Base-by-base conservation (phyloP, 2,888 invertebrate species). In the Onthophagus sagittarius region DNA sequence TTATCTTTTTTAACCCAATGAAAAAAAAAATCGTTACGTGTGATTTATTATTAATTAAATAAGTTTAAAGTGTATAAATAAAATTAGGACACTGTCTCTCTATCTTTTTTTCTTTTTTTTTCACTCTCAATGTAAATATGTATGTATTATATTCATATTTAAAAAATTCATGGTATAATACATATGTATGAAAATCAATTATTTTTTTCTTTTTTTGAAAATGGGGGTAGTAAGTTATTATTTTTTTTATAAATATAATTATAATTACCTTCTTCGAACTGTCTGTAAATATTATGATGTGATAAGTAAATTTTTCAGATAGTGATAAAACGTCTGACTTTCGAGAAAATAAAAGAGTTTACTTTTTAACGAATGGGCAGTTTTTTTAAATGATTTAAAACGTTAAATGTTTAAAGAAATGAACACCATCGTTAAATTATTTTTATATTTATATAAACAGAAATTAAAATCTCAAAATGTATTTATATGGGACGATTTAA, bases 281-380 rank as follows among this genome's bases (percentile, higher is more conserved):
- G 77, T 79, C 78, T 82, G 82, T 84, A 84, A 82, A 83, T 84
- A 85, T 84, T 81, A 83, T 83, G 84, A 84, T 85, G 85, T 85
- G 85, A 85, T 85, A 85, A 84, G 84, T 81, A 80, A 83, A 79
- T 69, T 67, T 23, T 71, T 81, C 82, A 83, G 81, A 82, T 82
- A 80, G 73, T 77, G 74, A 75, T 78, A 75, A 76, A 67, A 67
- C 31, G 67, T 31, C 67, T 53, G 39, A 53, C 31, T 67, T 67
- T 32, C 23, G 9, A n/a, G n/a, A n/a, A 23, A 67, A 32, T 13
- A 64, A 72, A 14, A 39, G 71, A 67, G 71, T 67, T 74, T 62
- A 71, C 75, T 75, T 77, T 77, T 76, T 75, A 73, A 74, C 67
- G 71, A 71, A 75, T 72, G 70, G 39, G 39, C 11, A 4, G 11